These are phyloP conservation scores for Emys orbicularis DNA, from an alignment of 2,797 vertebrate species.

Conservation along the genomic window DNA sequence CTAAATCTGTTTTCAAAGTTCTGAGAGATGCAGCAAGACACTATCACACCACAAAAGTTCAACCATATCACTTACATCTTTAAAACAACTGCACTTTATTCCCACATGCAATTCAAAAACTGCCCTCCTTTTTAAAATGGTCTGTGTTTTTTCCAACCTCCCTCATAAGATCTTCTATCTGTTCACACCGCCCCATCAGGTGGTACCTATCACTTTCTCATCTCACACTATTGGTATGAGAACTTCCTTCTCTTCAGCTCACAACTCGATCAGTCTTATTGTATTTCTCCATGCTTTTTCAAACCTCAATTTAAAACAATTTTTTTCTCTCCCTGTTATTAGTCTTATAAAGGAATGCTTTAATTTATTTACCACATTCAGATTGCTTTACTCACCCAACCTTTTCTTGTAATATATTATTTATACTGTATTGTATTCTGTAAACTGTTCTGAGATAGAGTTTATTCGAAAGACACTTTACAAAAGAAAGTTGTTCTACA, in stretches of 20 bases:
- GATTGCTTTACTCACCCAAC: neutral
- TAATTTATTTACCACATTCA: neutral
- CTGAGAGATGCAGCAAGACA: neutral
- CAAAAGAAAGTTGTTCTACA: neutral
- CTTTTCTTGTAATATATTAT: neutral
- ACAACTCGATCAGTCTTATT: neutral
- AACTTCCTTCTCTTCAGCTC: neutral
- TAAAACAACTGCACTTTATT: neutral
- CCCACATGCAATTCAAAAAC: neutral
- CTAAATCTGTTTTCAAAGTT: neutral
- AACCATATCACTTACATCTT: neutral
- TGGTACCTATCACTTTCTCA: neutral
- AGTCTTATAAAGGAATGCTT: neutral
- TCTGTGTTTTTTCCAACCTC: neutral
- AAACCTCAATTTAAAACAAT: neutral
- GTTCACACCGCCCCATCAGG: neutral
- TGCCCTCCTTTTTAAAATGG: neutral
- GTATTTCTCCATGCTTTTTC: neutral
- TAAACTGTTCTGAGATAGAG: neutral
- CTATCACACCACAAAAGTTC: neutral
- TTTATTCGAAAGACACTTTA: neutral
- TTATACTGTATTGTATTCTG: neutral
- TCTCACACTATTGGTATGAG: neutral
- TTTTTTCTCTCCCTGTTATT: neutral
- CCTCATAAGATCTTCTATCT: neutral